Conservation (phyloP, 2,888 invertebrate species). For the Caenorhabditis uteleia region DNA sequence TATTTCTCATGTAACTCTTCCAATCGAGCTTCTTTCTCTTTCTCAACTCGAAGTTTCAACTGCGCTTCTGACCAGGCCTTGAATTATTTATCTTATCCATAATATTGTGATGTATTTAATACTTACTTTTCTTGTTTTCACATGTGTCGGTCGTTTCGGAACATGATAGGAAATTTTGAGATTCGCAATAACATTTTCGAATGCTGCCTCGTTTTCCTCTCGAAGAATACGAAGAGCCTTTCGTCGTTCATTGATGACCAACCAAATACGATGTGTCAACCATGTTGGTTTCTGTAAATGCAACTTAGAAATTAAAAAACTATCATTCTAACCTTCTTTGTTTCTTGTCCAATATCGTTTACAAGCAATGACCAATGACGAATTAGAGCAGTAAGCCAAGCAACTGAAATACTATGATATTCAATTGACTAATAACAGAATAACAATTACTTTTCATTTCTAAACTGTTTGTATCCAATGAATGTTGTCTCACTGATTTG, state of each 20-base stretch:
- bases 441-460: conserved; percentile 56
- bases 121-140: conserved; percentile 53
- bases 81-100: neutral
- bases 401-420: conserved; percentile 49
- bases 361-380: conserved; percentile 66
- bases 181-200: conserved; percentile 50
- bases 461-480: conserved; percentile 56
- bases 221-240: conserved; percentile 56
- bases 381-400: conserved; percentile 65
- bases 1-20: conserved; percentile 52
- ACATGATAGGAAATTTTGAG: conserved; percentile 67
- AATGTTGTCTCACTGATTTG: conserved; percentile 56
- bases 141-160: conserved; percentile 58
- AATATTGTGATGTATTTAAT: neutral
- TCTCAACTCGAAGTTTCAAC: conserved; percentile 56
- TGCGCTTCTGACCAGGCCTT: conserved; percentile 66
- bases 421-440: neutral
- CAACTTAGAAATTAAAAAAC: neutral
- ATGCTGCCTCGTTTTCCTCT: conserved; percentile 50
- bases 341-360: conserved; percentile 56
- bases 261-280: conserved; percentile 60
- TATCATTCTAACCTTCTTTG: conserved; percentile 38
- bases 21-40: conserved; percentile 62
- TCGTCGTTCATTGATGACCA: conserved; percentile 58
- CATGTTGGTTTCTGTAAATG: conserved; percentile 57